Base-by-base conservation (phyloP, 2,888 invertebrate genomes). In the Cryptocheilus praepositus region DNA sequence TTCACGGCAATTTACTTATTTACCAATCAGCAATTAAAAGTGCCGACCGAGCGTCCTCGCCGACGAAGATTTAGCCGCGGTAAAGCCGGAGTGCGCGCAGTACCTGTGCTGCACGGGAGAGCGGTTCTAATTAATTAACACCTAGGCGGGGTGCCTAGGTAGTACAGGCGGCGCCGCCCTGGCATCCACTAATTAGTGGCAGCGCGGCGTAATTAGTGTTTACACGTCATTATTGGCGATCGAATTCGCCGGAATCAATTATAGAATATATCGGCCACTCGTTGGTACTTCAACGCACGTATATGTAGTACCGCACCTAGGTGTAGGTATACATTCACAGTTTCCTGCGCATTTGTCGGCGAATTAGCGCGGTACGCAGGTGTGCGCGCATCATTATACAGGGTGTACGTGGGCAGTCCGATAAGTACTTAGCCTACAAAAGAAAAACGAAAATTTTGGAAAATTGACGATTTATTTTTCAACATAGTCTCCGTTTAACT, bases 51-150 rank as follows among this genome's bases (percentile, higher is more conserved):
- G 19, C 44, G 54, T 46, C 53, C 46, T 64, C 58, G 58, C 16
- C 25, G 8, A 16, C 18, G 49, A 49, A 18, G 49, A 18, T 18
- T 49, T 16, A 4, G 58, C 22, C 15, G 57, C 43, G 4, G 54
- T 54, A 46, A 52, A 43, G 45, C 51, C 52, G 16, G 64, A 61
- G 65, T 22, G 58, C 68, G 63, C 61, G 68, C 66, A 67, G 66
- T 59, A 56, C 69, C 58, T 15, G 36, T 11, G 69, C 58, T 51
- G 65, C 65, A 79, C 68, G 73, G 73, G 77, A 80, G 85, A 85
- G 84, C 83, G 83, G 80, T 83, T 87, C 83, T 88, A 86, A 88
- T 87, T 88, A 88, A 88, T 88, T 88, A 88, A 88, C 86, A 87
- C 85, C 87, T 84, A 78, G 81, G 76, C 79, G 3, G 3, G 52